phyloP scores from a whole-genome alignment of 2,113 vertebrate genomes.

The Malurus cyaneus region DNA sequence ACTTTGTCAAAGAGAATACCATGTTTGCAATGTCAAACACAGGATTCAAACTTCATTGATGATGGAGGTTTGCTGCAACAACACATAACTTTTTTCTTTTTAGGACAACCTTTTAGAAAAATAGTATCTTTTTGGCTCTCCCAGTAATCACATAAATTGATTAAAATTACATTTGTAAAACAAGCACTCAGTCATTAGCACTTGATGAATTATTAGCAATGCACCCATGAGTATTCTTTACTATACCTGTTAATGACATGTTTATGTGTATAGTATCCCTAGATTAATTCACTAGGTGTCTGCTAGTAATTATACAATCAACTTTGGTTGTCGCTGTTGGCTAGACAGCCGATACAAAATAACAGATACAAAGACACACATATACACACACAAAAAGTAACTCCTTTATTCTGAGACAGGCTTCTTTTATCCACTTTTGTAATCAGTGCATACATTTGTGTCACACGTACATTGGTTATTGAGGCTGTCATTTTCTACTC shows the following conservation, averaged over 20 bases:
- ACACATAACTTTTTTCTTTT: not conserved
- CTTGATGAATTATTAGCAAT: not conserved
- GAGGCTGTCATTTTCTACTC: no score
- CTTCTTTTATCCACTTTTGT: no score
- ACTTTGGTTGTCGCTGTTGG: not conserved
- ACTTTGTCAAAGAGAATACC: not conserved
- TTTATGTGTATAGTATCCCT: not conserved
- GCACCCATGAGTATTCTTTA: not conserved
- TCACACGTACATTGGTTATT: no score
- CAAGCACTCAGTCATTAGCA: not conserved
- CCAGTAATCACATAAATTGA: not conserved
- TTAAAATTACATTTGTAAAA: not conserved
- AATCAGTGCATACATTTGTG: no score
- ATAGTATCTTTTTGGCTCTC: not conserved
- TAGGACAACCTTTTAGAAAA: not conserved
- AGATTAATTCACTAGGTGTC: not conserved
- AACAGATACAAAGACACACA: no score
- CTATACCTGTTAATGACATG: not conserved
- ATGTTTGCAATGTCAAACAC: not conserved
- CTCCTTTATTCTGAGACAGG: no score
- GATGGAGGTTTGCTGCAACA: not conserved
- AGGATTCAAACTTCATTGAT: not conserved
- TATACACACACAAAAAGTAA: no score
- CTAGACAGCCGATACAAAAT: no score
- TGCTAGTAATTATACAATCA: not conserved